Conservation (phyloP, 2,888 invertebrate species). For the Hyles lineata region DNA sequence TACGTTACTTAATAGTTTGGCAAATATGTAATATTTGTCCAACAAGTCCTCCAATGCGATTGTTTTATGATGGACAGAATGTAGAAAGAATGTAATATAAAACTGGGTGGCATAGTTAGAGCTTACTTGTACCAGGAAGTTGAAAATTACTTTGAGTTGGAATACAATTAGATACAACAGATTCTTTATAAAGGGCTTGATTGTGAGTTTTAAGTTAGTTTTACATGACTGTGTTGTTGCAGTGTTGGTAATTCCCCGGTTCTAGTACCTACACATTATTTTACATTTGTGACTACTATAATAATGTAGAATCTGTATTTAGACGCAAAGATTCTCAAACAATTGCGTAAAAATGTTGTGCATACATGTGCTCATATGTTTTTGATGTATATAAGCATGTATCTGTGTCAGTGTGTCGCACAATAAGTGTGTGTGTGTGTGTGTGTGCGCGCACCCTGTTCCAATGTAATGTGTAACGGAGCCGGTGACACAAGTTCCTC, state of each 20-base stretch:
- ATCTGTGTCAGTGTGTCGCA: neutral
- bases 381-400: neutral
- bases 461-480: conserved; percentile 11
- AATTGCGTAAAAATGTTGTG: conserved; percentile 10
- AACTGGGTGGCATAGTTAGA: no score
- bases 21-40: no score
- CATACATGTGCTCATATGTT: conserved; percentile 1
- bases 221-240: no score
- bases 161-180: no score
- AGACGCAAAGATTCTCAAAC: conserved; percentile 29
- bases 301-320: conserved; percentile 16
- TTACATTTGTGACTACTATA: conserved; percentile 10
- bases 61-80: no score
- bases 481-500: conserved; percentile 47
- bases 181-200: no score
- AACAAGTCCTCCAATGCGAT: no score
- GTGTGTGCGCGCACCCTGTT: neutral
- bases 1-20: no score
- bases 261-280: conserved; percentile 33
- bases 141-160: no score
- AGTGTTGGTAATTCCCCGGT: conserved; percentile 1
- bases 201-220: conserved; percentile 8
- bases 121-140: no score
- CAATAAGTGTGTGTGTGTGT: neutral
- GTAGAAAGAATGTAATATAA: no score